A percentile compares a stretch with the other conserved stretches of the same genome.
Conservation (phyloP, 2,113 vertebrate species). For the Thunnus maccoyii region DNA sequence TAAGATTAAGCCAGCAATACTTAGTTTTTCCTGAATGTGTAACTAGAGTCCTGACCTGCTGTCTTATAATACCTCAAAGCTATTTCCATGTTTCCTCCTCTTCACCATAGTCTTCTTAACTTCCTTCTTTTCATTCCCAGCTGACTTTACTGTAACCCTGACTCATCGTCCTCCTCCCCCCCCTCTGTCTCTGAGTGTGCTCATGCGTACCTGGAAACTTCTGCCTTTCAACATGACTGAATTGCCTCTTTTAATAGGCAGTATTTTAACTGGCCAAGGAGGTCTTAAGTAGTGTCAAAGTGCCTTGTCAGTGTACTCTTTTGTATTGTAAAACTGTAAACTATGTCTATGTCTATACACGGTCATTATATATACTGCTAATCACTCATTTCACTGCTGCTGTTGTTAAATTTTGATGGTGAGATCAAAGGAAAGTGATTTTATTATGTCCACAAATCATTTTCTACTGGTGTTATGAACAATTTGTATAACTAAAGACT, state of each 20-base stretch:
- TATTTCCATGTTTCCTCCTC: constrained; percentile 46
- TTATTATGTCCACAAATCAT: background rate
- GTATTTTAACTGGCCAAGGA: background rate
- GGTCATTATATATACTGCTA: background rate
- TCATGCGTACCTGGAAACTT: constrained; percentile 48
- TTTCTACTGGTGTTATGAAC: constrained; percentile 6
- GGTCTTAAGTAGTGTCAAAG: background rate
- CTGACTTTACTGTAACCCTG: constrained; percentile 41
- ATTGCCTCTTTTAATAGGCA: background rate
- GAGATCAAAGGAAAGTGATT: background rate
- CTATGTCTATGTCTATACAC: background rate
- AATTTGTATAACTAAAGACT: background rate
- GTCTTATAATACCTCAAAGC: constrained; percentile 36
- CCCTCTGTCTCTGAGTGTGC: constrained; percentile 9
- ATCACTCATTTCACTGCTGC: constrained; percentile 21
- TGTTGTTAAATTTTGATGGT: constrained; percentile 26
- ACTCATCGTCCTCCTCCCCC: constrained; percentile 52
- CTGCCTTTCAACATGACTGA: constrained; percentile 32
- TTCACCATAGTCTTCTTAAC: constrained; percentile 22
- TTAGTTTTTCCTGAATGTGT: background rate
- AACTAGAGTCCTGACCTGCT: constrained; percentile 17
- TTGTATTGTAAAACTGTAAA: constrained; percentile 34
- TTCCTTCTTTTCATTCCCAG: constrained; percentile 46
- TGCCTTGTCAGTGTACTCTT: constrained; percentile 2
- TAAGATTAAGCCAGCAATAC: background rate